Base-by-base conservation (phyloP, 2,113 vertebrate species). In the Girardinichthys multiradiatus region DNA sequence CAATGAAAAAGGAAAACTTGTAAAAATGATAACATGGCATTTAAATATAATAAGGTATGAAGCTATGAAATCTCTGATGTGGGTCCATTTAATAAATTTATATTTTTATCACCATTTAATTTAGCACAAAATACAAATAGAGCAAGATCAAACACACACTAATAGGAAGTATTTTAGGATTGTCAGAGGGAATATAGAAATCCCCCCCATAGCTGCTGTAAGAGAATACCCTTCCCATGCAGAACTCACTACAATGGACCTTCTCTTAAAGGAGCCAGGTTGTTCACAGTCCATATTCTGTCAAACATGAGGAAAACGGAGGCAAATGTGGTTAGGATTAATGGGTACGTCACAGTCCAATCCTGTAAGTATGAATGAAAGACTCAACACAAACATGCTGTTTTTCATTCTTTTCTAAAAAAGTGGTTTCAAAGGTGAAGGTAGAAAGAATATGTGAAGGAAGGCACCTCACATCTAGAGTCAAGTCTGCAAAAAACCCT, bases 201-300 rank as follows among this genome's bases (percentile, higher is more conserved):
- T 51, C 29, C 65, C 29, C 64, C 64, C 48, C 60, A 42, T 54
- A 57, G 76, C 74, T 81, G 71, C 54, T 71, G 79, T 68, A 74
- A 89, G 51, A 68, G 51, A 83, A 68, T 70, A 83, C 80, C 72
- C 60, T 75, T 71, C 37, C 39, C 89, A 89, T 83, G 83, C 77
- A 87, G 65, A 89, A 94, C 92, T 93, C 92, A 93, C 94, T 93
- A 91, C 64, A 87, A 92, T 89, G 85, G 91, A 92, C 92, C 90
- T 81, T 91, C 92, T 93, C 79, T 82, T 94, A 93, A 82, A 90
- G 91, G 87, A 84, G 80, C 75, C 76, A 75, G 77, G 82, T 21
- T 64, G 31, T 72, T 86, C 86, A 68, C 76, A 81, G 71, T 91
- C 90, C 90, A 90, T 72, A 72, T 81, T 93, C 92, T 94, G 91